Percentiles rank a stretch among this genome's conserved stretches.
Conservation (phyloP, 2,113 vertebrate species). For the Syrmaticus mikado region DNA sequence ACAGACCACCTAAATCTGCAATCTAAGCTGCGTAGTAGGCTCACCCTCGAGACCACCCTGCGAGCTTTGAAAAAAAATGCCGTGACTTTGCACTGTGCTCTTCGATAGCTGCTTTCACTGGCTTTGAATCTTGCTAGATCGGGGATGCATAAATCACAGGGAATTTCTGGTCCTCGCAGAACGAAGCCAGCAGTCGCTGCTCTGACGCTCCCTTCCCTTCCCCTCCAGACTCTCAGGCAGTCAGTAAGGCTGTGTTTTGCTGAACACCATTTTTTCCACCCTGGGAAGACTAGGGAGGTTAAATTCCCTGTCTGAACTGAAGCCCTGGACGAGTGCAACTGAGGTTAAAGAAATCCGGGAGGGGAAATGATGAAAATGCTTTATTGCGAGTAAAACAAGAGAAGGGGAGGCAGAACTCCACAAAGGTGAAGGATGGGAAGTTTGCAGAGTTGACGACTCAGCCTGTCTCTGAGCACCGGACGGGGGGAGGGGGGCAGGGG, state of each 20-base stretch:
- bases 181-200: background rate
- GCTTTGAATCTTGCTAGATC: background rate
- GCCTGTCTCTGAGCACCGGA: background rate
- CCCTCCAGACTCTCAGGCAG: background rate
- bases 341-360: conserved; percentile 55
- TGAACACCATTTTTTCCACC: conserved; percentile 38
- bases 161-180: background rate
- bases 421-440: conserved; percentile 42
- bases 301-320: conserved; percentile 37
- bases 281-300: conserved; percentile 31
- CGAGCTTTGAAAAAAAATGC: background rate
- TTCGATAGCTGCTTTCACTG: background rate
- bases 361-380: conserved; percentile 58
- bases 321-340: conserved; percentile 55
- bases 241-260: background rate
- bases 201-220: conserved; percentile 29
- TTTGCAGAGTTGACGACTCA: background rate
- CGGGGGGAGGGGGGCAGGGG: background rate
- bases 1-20: background rate
- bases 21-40: background rate
- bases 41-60: background rate
- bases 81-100: background rate
- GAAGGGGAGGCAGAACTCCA: conserved; percentile 40
- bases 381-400: conserved; percentile 60
- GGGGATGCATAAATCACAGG: background rate